These are phyloP conservation scores for Pseudomyrmex sp. DNA, from an alignment of 1,140 invertebrate genomes.

Conservation along the genomic window DNA sequence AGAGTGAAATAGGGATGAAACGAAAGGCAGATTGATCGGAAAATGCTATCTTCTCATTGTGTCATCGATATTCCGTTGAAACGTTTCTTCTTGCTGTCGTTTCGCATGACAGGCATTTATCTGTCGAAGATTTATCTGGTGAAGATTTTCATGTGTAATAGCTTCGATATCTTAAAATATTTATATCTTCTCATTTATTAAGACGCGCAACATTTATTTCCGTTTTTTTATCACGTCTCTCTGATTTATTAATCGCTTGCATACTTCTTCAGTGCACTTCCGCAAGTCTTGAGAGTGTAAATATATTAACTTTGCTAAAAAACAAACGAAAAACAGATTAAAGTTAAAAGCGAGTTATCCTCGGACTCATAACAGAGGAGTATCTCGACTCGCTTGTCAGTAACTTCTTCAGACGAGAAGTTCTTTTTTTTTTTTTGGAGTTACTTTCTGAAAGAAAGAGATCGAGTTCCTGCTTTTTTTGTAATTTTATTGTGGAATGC, in stretches of 20 bases:
- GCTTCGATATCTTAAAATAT: not conserved
- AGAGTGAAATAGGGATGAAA: slow-evolving; percentile 23
- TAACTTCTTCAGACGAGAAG: slow-evolving; percentile 4
- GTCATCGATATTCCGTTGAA: slow-evolving; percentile 43
- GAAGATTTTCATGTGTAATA: not conserved
- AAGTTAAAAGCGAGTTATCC: slow-evolving; percentile 38
- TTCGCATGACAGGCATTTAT: slow-evolving; percentile 18
- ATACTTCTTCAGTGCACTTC: not conserved
- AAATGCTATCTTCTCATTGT: slow-evolving; percentile 55
- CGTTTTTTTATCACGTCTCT: not conserved
- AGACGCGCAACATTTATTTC: not conserved
- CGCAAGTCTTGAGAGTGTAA: not conserved
- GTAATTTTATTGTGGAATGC: slow-evolving; percentile 51
- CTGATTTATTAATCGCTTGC: not conserved
- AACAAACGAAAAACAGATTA: not conserved
- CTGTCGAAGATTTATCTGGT: not conserved
- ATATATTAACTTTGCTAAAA: slow-evolving; percentile 15
- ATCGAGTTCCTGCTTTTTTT: slow-evolving; percentile 36
- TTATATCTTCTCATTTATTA: not conserved
- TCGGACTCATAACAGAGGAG: slow-evolving; percentile 4
- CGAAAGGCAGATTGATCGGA: slow-evolving; percentile 50
- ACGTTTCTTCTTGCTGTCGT: slow-evolving; percentile 26
- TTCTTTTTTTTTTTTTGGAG: slow-evolving; percentile 19
- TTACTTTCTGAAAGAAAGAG: slow-evolving; percentile 23
- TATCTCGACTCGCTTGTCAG: not conserved